phyloP scores from a whole-genome alignment of 2,888 invertebrate species.

The Phania funesta region DNA sequence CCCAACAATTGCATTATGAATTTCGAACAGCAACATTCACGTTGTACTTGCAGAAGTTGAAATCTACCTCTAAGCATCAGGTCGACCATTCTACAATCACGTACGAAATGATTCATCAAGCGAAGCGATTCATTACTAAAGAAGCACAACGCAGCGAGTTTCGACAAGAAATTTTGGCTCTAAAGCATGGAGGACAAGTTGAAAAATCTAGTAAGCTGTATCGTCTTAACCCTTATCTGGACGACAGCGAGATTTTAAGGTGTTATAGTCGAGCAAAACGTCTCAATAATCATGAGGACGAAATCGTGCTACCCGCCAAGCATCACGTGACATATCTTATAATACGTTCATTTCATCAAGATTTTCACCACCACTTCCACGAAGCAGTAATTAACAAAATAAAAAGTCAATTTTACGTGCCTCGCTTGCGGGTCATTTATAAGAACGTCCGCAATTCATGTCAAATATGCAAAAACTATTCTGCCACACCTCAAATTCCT shows the following conservation, averaged over 20 bases:
- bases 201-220: constrained; percentile 43
- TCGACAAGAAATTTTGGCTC: constrained; percentile 34
- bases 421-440: constrained; percentile 54
- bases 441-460: not conserved
- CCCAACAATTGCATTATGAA: constrained; percentile 15
- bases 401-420: constrained; percentile 51
- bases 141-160: not conserved
- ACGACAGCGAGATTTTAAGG: constrained; percentile 45
- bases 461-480: constrained; percentile 60
- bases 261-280: constrained; percentile 36
- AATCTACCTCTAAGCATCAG: not conserved
- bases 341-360: constrained; percentile 52
- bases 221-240: constrained; percentile 52
- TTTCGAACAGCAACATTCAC: constrained; percentile 50
- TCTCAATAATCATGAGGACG: constrained; percentile 55
- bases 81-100: not conserved
- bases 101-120: not conserved
- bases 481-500: constrained; percentile 39
- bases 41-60: constrained; percentile 30
- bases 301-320: constrained; percentile 7
- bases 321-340: constrained; percentile 59
- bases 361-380: constrained; percentile 39
- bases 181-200: constrained; percentile 42
- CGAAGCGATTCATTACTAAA: not conserved
- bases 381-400: constrained; percentile 56